phyloP scores from a whole-genome alignment of 1,140 invertebrate species.

The Sarcophaga peregrina region DNA sequence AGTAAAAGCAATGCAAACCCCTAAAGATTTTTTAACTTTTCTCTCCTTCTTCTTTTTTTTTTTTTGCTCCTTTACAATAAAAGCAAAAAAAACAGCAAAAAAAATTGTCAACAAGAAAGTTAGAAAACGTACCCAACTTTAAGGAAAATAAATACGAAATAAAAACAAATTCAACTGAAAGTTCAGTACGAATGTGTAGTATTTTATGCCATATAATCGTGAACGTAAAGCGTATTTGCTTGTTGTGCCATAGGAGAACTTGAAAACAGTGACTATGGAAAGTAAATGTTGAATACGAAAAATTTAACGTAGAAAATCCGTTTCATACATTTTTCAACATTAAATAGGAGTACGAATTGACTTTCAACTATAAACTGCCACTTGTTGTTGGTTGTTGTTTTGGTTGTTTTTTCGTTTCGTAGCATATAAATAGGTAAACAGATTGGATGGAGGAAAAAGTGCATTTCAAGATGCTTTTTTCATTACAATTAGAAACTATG shows the following conservation, averaged over 20 bases:
- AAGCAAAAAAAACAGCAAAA: background rate
- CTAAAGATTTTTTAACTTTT: background rate
- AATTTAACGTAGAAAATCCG: background rate
- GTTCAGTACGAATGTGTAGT: background rate
- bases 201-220: background rate
- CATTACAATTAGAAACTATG: no score
- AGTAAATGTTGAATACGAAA: background rate
- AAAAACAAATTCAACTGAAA: background rate
- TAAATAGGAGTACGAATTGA: background rate
- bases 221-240: background rate
- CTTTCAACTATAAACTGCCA: slow-evolving; percentile 16
- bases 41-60: background rate
- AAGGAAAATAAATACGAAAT: slow-evolving; percentile 22
- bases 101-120: slow-evolving; percentile 3
- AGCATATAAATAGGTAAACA: background rate
- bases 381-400: slow-evolving; percentile 26
- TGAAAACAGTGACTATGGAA: background rate
- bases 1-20: background rate
- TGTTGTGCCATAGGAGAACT: background rate
- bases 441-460: no score
- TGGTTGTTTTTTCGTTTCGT: background rate
- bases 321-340: background rate
- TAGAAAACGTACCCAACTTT: background rate
- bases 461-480: no score
- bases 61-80: background rate